phyloP scores from a whole-genome alignment of 64 coral and sea anemone genomes.

The Stichodactyla helianthus region DNA sequence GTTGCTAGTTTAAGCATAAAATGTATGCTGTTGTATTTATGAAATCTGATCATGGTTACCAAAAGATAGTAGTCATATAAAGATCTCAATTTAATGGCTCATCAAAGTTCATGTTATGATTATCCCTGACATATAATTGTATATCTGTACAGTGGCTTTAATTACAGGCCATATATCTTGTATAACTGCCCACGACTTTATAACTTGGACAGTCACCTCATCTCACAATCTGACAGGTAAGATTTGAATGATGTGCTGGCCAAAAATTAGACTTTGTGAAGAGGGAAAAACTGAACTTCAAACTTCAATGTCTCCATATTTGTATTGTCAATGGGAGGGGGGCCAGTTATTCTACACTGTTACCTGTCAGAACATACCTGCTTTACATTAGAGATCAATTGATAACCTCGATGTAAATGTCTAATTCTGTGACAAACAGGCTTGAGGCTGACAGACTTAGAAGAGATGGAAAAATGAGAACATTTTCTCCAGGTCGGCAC shows the following conservation, averaged over 20 bases:
- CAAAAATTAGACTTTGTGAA: too few relatives aligned
- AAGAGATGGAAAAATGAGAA: constrained; percentile 12
- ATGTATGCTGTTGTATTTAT: too few relatives aligned
- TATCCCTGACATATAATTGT: background rate
- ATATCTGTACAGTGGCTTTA: constrained; percentile 35
- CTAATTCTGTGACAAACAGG: background rate
- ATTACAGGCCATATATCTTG: constrained; percentile 69
- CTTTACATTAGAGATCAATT: too few relatives aligned
- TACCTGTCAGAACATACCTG: too few relatives aligned
- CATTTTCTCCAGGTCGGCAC: constrained; percentile 29
- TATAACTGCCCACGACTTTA: constrained; percentile 48
- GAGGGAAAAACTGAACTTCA: too few relatives aligned
- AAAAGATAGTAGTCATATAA: too few relatives aligned
- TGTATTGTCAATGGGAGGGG: too few relatives aligned
- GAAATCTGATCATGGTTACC: too few relatives aligned
- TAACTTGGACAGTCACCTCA: constrained; percentile 55
- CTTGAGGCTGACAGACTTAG: constrained; percentile 12
- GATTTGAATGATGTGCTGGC: background rate
- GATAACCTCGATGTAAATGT: background rate
- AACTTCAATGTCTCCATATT: too few relatives aligned
- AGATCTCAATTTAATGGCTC: background rate
- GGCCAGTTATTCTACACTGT: too few relatives aligned
- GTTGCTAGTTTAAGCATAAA: too few relatives aligned
- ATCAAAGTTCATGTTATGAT: background rate
- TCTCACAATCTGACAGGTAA: constrained; percentile 25